Percentiles rank a stretch among this genome's conserved stretches.
These are phyloP conservation scores for Sturmia bella DNA, from an alignment of 2,888 invertebrate species.

Conservation along the genomic window DNA sequence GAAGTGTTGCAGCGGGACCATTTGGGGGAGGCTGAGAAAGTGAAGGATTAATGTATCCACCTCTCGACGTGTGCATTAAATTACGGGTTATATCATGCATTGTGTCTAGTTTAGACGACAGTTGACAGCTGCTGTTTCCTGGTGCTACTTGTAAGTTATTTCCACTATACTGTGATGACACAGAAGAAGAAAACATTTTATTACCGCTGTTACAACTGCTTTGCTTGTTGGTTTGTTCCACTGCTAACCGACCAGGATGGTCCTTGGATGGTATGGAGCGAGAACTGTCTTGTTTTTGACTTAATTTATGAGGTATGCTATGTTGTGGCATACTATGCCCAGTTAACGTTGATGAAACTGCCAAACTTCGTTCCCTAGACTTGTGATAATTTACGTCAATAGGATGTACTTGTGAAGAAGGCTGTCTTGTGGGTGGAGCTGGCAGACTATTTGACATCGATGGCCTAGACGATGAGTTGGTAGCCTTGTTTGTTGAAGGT, in stretches of 20 bases:
- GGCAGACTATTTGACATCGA: slow-evolving; percentile 49
- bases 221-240: slow-evolving; percentile 59
- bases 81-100: slow-evolving; percentile 70
- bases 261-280: slow-evolving; percentile 71
- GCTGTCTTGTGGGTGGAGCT: slow-evolving; percentile 70
- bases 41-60: slow-evolving; percentile 44
- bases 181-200: slow-evolving; percentile 74
- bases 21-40: slow-evolving; percentile 66
- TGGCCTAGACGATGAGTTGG: slow-evolving; percentile 71
- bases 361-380: slow-evolving; percentile 73
- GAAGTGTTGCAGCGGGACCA: slow-evolving; percentile 42
- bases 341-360: slow-evolving; percentile 69
- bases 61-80: slow-evolving; percentile 66
- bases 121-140: slow-evolving; percentile 58
- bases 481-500: slow-evolving; percentile 67
- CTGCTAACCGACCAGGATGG: slow-evolving; percentile 62
- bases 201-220: slow-evolving; percentile 60
- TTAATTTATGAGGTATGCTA: slow-evolving; percentile 73
- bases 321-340: slow-evolving; percentile 71
- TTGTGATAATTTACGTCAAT: slow-evolving; percentile 79
- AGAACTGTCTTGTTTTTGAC: slow-evolving; percentile 73
- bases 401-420: slow-evolving; percentile 70
- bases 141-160: slow-evolving; percentile 68
- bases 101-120: slow-evolving; percentile 64
- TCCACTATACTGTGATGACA: slow-evolving; percentile 66